Base-by-base conservation (phyloP, 1,140 invertebrate species). In the Trachymyrmex cornetzi region DNA sequence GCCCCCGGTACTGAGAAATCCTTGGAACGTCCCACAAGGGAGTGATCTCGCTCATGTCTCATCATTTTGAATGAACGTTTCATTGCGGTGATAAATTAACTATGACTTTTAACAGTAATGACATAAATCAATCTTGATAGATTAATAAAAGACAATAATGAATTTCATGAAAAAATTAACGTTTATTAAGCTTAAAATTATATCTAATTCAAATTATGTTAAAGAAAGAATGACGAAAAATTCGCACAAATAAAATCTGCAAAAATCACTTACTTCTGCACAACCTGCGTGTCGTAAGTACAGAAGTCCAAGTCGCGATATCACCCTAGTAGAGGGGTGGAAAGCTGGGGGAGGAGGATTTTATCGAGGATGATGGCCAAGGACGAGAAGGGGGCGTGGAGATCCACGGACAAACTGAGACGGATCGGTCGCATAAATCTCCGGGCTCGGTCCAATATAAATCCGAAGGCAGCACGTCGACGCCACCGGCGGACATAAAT, bases 381-480 rank as follows among this genome's bases (percentile, higher is more conserved):
- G 80, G 82, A 55, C 63, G 80, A 34, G 12, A 57, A 24, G 71
- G 75, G 87, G 72, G 77, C 71, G 38, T 55, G 77, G 77, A 61
- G 77, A 88, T 90, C 86, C 44, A 74, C 88, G 85, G 85, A 91
- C 92, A 93, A 93, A 93, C 89, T 93, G 92, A 93, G 92, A 93
- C 88, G 89, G 92, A 93, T 93, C 89, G 93, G 87, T 91, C 89
- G 87, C 90, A 93, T 93, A 93, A 93, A 93, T 93, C 92, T 92
- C 91, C 90, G 79, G 86, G 72, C 90, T 85, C 88, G 84, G 87
- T 90, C 90, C 90, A 92, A 93, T 93, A 93, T 92, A 92, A 93
- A 92, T 90, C 89, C 91, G 87, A 89, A 82, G 79, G 88, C 74
- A 66, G 59, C 55, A 11, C 57, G 71, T 55, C 88, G 79, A 86